Evolutionary conservation across 2,113 vertebrate genomes (phyloP).

Genomic region (Motacilla alba): DNA sequence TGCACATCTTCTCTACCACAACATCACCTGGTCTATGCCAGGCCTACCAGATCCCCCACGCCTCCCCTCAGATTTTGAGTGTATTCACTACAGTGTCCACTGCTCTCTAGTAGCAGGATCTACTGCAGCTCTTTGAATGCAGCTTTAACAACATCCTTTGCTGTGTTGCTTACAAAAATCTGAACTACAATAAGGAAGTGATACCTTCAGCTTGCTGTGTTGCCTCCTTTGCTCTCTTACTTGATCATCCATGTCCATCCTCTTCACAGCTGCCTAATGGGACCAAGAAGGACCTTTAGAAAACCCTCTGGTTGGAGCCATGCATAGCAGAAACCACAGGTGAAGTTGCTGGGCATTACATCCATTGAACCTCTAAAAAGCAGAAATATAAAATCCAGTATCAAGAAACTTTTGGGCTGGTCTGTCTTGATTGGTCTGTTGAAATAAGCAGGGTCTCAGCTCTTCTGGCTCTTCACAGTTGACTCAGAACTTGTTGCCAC

Average conservation of each 20-base stretch:
- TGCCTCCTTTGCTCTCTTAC: neutral
- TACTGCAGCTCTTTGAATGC: neutral
- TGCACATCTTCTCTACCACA: neutral
- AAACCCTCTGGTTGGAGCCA: neutral
- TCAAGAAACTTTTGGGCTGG: neutral
- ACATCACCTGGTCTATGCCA: neutral
- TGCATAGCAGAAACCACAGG: neutral
- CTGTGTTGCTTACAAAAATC: neutral
- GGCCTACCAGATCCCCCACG: fast-evolving
- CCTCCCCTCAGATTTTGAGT: neutral
- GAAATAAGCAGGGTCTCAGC: neutral
- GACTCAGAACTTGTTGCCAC: neutral
- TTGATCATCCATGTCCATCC: neutral
- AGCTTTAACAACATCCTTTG: neutral
- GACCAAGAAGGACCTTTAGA: neutral
- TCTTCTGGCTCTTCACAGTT: neutral
- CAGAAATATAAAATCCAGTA: neutral
- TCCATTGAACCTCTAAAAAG: neutral
- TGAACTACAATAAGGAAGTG: neutral
- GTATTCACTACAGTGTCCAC: neutral
- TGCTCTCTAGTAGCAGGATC: neutral
- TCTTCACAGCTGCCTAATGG: neutral
- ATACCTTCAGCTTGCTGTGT: neutral
- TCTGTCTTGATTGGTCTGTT: neutral
- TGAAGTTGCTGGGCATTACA: neutral